phyloP scores from a whole-genome alignment of 2,113 vertebrate species.

The Alosa alosa region DNA sequence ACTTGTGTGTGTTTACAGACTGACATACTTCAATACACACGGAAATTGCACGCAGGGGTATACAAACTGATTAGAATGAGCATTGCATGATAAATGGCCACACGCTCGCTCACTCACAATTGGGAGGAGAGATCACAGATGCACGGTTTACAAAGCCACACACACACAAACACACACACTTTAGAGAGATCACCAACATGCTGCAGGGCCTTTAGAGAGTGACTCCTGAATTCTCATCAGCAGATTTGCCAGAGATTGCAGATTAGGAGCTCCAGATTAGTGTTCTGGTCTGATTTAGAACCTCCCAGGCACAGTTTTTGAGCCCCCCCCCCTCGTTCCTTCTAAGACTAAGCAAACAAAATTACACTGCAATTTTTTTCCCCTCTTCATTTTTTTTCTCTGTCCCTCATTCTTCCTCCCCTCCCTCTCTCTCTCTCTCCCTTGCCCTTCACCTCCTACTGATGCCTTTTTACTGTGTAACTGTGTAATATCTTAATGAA shows the following conservation, averaged over 20 bases:
- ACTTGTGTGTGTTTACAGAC: background rate
- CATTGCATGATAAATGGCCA: background rate
- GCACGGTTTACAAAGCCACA: background rate
- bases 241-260: constrained; percentile 24
- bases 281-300: background rate
- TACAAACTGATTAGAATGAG: background rate
- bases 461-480: background rate
- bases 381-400: background rate
- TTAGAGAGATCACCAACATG: background rate
- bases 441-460: background rate
- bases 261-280: constrained; percentile 38
- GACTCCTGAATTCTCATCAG: constrained; percentile 24
- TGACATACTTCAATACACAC: background rate
- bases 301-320: background rate
- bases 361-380: background rate
- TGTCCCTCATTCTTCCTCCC: background rate
- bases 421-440: background rate
- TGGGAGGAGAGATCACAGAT: background rate
- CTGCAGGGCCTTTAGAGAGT: background rate
- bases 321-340: background rate
- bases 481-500: constrained; percentile 16
- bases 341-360: background rate
- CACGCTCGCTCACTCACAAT: background rate
- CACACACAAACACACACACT: background rate
- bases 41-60: background rate